A percentile compares a stretch with the other conserved stretches of the same genome.
Evolutionary conservation across 2,888 invertebrate species (phyloP).

Genomic region (Nemotelus nigrinus): DNA sequence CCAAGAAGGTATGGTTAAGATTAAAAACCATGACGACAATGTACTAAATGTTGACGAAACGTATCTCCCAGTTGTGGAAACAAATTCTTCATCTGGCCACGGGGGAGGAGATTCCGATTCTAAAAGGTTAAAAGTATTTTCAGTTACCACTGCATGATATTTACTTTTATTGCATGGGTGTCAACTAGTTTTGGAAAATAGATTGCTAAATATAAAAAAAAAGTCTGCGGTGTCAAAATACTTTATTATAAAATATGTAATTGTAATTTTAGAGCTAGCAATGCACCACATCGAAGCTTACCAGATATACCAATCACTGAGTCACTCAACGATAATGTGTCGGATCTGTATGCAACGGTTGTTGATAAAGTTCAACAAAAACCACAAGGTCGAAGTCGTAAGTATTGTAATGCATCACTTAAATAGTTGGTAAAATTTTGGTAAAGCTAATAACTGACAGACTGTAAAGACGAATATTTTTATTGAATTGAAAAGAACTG

Average conservation of each 20-base stretch:
- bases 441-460: too few species aligned
- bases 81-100: constrained; percentile 60
- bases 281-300: constrained; percentile 76
- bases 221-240: too few species aligned
- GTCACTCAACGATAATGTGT: constrained; percentile 78
- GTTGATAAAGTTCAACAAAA: constrained; percentile 68
- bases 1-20: constrained; percentile 77
- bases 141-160: background rate
- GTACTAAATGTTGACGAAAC: constrained; percentile 59
- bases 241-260: background rate
- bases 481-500: too few species aligned
- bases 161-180: background rate
- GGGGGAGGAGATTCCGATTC: constrained; percentile 55
- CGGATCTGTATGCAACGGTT: constrained; percentile 87
- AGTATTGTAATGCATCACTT: constrained; percentile 47
- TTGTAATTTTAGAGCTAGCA: constrained; percentile 60
- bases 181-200: too few species aligned
- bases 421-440: too few species aligned
- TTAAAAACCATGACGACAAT: constrained; percentile 75
- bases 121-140: constrained; percentile 49
- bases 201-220: too few species aligned
- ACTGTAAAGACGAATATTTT: too few species aligned
- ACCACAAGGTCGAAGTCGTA: constrained; percentile 62
- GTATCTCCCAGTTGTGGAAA: constrained; percentile 43
- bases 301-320: constrained; percentile 85